phyloP scores from a whole-genome alignment of 2,113 vertebrate genomes.

The Tonatia bakeri region DNA sequence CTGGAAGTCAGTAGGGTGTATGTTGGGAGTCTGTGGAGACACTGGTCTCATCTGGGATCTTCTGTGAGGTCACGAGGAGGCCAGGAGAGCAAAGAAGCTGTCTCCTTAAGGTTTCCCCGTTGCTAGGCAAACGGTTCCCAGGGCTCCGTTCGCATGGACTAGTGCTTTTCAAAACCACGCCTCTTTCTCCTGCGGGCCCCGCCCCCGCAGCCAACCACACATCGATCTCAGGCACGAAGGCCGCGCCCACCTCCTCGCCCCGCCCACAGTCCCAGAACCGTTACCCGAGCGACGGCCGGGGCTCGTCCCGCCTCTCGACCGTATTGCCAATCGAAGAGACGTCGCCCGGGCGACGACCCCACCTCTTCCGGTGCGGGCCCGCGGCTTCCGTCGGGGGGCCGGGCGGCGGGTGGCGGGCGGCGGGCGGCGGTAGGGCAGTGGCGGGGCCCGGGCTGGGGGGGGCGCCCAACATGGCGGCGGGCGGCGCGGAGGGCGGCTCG shows the following conservation, averaged over 20 bases:
- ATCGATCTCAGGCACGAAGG: accelerated
- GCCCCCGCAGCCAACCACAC: conserved; percentile 1
- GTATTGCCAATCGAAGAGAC: conserved; percentile 50
- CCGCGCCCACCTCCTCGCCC: background rate
- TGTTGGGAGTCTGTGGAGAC: background rate
- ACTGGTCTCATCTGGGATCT: background rate
- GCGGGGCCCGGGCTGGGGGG: conserved; percentile 29
- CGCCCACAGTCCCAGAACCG: background rate
- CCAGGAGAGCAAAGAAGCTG: background rate
- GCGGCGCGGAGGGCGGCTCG: conserved; percentile 72
- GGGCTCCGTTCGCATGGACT: too few species aligned
- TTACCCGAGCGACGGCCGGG: conserved; percentile 36
- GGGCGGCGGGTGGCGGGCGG: conserved; percentile 8
- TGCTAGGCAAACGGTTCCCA: too few species aligned
- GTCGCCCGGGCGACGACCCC: conserved; percentile 39
- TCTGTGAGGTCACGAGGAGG: background rate
- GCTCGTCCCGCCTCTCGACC: conserved; percentile 9
- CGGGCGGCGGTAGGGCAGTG: conserved; percentile 24
- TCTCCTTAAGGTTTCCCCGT: background rate
- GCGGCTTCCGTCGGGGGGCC: conserved; percentile 54
- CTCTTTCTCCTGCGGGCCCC: background rate
- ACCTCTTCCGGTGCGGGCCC: conserved; percentile 54
- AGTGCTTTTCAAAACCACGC: background rate
- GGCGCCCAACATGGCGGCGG: conserved; percentile 77
- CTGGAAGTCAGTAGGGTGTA: background rate